These are phyloP conservation scores for Drosophila buzzatii DNA, from an alignment of 2,888 invertebrate species.

Conservation along the genomic window DNA sequence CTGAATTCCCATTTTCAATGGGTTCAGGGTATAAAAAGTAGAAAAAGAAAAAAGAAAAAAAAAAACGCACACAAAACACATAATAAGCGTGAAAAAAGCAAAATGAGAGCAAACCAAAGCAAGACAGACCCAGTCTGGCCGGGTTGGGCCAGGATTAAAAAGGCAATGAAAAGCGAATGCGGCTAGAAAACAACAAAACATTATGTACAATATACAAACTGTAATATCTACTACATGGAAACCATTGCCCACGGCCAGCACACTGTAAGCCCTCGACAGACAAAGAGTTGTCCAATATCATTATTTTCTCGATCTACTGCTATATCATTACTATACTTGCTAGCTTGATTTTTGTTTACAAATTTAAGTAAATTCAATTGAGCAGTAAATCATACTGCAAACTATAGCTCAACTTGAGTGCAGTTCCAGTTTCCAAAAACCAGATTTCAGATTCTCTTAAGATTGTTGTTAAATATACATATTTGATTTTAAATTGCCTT, in stretches of 20 bases:
- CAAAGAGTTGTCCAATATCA: neutral
- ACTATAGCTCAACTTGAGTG: neutral
- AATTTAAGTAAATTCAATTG: neutral
- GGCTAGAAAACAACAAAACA: slow-evolving; percentile 28
- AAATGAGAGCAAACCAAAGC: slow-evolving; percentile 72
- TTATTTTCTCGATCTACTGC: neutral
- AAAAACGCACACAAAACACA: slow-evolving; percentile 57
- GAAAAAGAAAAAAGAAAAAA: slow-evolving; percentile 52
- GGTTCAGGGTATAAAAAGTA: too few relatives aligned
- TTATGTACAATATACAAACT: neutral
- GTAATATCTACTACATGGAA: slow-evolving; percentile 1
- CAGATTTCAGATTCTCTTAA: neutral
- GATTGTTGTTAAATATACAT: neutral
- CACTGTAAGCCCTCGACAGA: slow-evolving; percentile 3
- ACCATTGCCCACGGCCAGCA: neutral
- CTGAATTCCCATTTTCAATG: too few relatives aligned
- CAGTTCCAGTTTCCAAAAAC: neutral
- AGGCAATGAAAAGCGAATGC: slow-evolving; percentile 67
- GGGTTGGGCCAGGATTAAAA: slow-evolving; percentile 44
- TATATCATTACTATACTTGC: neutral
- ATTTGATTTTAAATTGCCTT: neutral
- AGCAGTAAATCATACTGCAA: neutral
- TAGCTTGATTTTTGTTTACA: neutral
- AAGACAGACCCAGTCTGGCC: slow-evolving; percentile 26
- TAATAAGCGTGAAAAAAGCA: slow-evolving; percentile 72